Evolutionary conservation across 2,888 invertebrate species (phyloP).

Genomic region (Sinhomidia bicolor): DNA sequence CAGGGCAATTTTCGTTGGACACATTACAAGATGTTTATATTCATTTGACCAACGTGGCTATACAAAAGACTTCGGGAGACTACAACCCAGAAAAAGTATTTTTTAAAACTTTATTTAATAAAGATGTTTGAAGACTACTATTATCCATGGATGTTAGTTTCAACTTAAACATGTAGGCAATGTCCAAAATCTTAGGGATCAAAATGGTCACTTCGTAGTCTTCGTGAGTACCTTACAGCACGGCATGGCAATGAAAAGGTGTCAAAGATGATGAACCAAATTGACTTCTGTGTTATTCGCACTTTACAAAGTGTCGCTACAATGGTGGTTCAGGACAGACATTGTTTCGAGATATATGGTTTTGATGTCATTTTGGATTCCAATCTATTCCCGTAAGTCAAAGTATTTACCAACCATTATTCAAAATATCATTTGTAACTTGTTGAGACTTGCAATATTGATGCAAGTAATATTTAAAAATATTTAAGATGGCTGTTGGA

Average conservation of each 20-base stretch:
- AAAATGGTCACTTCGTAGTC: constrained; percentile 84
- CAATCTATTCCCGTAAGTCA: constrained; percentile 83
- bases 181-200: constrained; percentile 84
- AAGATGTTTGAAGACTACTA: too few species aligned
- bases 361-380: constrained; percentile 85
- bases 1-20: constrained; percentile 84
- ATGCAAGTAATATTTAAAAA: too few species aligned
- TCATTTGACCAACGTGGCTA: constrained; percentile 85
- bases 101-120: not conserved
- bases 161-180: too few species aligned
- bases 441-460: too few species aligned
- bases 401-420: not conserved
- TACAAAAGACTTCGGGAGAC: constrained; percentile 84
- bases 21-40: constrained; percentile 84
- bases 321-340: constrained; percentile 83
- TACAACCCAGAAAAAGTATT: constrained; percentile 78
- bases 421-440: not conserved
- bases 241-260: constrained; percentile 84
- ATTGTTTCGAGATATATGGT: constrained; percentile 86
- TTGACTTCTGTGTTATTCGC: constrained; percentile 84
- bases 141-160: too few species aligned
- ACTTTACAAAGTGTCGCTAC: constrained; percentile 84
- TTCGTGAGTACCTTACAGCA: constrained; percentile 84
- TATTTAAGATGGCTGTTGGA: constrained; percentile 85
- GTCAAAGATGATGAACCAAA: constrained; percentile 82